phyloP scores from a whole-genome alignment of 2,888 invertebrate genomes.

The Ormyrus labotus region DNA sequence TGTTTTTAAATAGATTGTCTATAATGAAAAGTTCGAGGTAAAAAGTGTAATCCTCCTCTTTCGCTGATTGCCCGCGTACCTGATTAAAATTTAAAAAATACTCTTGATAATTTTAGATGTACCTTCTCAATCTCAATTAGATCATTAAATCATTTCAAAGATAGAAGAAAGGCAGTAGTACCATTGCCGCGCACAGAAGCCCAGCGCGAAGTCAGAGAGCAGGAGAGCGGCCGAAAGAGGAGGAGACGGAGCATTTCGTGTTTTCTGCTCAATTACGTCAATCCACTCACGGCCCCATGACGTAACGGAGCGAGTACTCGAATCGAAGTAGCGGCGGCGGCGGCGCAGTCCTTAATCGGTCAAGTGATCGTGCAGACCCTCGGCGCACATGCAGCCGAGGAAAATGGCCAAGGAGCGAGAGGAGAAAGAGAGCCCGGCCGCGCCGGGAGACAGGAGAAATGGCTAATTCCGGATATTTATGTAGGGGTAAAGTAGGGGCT shows the following conservation, averaged over 20 bases:
- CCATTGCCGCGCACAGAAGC: no score
- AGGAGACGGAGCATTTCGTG: conserved; percentile 68
- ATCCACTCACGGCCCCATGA: conserved; percentile 72
- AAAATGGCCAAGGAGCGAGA: conserved; percentile 48
- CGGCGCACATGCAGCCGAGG: conserved; percentile 58
- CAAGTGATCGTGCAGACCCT: conserved; percentile 74
- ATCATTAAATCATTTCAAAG: no score
- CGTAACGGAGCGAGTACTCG: conserved; percentile 71
- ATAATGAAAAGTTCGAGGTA: no score
- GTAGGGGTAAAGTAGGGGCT: conserved; percentile 73
- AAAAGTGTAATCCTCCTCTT: no score
- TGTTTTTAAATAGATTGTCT: no score
- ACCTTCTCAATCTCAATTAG: no score
- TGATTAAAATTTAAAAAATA: no score
- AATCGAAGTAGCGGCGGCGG: conserved; percentile 61
- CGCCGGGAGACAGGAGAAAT: conserved; percentile 71
- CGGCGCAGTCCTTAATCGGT: conserved; percentile 73
- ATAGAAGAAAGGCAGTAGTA: no score
- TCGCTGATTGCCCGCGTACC: no score
- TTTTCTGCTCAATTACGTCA: conserved; percentile 76
- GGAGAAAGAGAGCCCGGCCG: conserved; percentile 57
- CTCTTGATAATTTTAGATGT: no score
- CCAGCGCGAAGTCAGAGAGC: background rate
- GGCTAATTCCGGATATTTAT: conserved; percentile 77
- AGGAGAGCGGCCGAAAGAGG: conserved; percentile 34